phyloP scores from a whole-genome alignment of 1,140 invertebrate genomes.

The Bombus huntii region DNA sequence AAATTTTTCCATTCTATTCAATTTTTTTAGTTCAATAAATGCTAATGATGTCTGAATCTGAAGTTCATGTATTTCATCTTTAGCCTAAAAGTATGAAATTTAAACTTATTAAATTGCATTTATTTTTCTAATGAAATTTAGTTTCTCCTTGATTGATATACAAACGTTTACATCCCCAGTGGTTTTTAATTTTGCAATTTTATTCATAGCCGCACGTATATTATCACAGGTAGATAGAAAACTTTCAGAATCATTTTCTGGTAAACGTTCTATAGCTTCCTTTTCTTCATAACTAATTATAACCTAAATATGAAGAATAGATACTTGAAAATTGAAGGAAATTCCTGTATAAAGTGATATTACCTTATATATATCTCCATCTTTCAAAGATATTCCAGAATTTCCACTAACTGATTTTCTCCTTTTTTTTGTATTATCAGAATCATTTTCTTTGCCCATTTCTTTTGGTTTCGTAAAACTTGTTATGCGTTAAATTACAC shows the following conservation, averaged over 20 bases:
- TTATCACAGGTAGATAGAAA: constrained; percentile 88
- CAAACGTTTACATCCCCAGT: constrained; percentile 82
- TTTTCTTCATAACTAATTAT: constrained; percentile 89
- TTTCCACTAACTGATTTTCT: constrained; percentile 67
- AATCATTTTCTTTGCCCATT: constrained; percentile 79
- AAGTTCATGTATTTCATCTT: constrained; percentile 86
- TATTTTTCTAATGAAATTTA: background rate
- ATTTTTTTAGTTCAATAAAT: constrained; percentile 92
- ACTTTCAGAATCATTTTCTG: constrained; percentile 86
- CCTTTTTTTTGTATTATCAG: constrained; percentile 72
- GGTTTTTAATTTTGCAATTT: constrained; percentile 87
- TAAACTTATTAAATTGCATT: constrained; percentile 1
- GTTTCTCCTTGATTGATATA: constrained; percentile 37
- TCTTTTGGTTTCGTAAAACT: background rate
- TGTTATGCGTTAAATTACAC: background rate
- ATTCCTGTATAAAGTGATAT: background rate
- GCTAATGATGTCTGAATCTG: constrained; percentile 88
- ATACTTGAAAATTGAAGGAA: constrained; percentile 15
- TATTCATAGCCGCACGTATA: constrained; percentile 85
- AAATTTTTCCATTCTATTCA: constrained; percentile 95
- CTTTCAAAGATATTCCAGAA: constrained; percentile 61
- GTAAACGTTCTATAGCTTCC: constrained; percentile 86
- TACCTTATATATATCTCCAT: constrained; percentile 80
- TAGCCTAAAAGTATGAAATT: constrained; percentile 79
- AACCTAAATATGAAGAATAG: constrained; percentile 78